phyloP scores from a whole-genome alignment of 2,888 invertebrate genomes.

The Trachelus troglodyta region DNA sequence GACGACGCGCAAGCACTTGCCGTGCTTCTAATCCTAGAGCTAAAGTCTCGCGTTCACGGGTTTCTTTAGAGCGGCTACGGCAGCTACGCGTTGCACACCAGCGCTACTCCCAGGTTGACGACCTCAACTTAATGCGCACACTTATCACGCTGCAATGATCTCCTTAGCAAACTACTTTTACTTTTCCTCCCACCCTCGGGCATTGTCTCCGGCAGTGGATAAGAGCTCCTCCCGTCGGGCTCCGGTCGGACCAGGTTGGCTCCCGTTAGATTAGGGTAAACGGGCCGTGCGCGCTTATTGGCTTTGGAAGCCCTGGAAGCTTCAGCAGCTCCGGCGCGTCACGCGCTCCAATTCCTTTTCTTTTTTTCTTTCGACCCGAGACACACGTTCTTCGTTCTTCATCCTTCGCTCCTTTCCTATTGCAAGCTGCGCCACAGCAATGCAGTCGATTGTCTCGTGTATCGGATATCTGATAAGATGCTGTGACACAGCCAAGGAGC shows the following conservation, averaged over 20 bases:
- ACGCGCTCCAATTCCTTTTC: background rate
- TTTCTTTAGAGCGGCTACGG: background rate
- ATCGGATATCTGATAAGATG: no score
- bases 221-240: no score
- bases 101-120: conserved; percentile 37
- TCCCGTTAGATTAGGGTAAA: conserved; percentile 31
- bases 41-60: background rate
- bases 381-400: no score
- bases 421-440: no score
- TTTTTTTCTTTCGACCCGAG: background rate
- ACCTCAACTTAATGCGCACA: conserved; percentile 46
- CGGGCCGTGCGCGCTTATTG: conserved; percentile 47
- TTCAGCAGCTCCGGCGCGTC: conserved; percentile 18
- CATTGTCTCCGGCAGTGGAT: no score
- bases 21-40: background rate
- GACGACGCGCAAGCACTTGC: background rate
- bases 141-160: conserved; percentile 50
- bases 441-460: no score
- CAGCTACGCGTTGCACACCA: conserved; percentile 8
- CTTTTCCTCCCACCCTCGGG: conserved; percentile 17
- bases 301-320: conserved; percentile 53
- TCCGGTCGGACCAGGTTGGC: no score
- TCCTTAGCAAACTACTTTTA: conserved; percentile 43
- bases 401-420: no score
- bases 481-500: no score